Conservation (phyloP, 2,888 invertebrate species). For the Itoplectis maculator region DNA sequence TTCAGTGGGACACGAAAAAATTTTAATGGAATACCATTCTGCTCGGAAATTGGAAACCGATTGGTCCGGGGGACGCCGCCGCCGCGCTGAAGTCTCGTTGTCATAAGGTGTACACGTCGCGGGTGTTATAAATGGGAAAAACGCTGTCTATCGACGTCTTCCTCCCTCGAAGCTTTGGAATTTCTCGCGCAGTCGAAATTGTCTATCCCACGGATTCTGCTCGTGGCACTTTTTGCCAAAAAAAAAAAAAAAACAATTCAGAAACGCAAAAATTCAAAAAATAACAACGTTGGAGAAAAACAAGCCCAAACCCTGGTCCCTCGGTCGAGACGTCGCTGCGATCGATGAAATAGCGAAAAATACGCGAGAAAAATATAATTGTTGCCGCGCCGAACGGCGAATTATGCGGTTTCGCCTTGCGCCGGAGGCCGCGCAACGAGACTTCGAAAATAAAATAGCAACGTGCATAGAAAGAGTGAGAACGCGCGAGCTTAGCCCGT, state of each 20-base stretch:
- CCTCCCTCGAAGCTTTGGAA: slow-evolving; percentile 6
- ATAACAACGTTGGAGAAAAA: no score
- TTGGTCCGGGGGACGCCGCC: slow-evolving; percentile 65
- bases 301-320: no score
- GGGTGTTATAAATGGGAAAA: slow-evolving; percentile 57
- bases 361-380: background rate
- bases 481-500: background rate
- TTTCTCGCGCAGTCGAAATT: slow-evolving; percentile 44
- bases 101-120: slow-evolving; percentile 45
- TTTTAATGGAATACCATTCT: slow-evolving; percentile 81
- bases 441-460: slow-evolving; percentile 33
- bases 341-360: background rate
- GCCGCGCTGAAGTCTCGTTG: slow-evolving; percentile 45
- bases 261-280: no score
- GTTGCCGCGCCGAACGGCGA: slow-evolving; percentile 65
- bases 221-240: background rate
- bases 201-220: slow-evolving; percentile 2
- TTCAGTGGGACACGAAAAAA: slow-evolving; percentile 62
- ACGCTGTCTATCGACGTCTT: slow-evolving; percentile 49
- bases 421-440: slow-evolving; percentile 6
- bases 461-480: background rate
- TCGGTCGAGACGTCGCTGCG: background rate
- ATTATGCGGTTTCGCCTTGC: slow-evolving; percentile 71
- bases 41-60: slow-evolving; percentile 80
- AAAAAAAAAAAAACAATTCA: background rate